Percentiles rank a stretch among this genome's conserved stretches.
Conservation (phyloP, 2,888 invertebrate genomes). For the Acleris laterana region DNA sequence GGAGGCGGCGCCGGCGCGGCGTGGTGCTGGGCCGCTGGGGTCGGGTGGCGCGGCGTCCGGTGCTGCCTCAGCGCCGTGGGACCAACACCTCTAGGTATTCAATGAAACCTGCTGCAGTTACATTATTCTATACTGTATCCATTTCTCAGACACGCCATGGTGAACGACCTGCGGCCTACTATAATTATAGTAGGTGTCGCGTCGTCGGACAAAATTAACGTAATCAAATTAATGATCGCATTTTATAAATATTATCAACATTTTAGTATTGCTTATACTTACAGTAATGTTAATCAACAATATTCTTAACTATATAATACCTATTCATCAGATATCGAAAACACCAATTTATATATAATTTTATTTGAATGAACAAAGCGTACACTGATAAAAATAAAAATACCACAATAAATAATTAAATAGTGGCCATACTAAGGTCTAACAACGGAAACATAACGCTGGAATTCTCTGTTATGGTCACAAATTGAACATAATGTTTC, state of each 20-base stretch:
- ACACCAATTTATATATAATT: too few relatives aligned
- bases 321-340: too few relatives aligned
- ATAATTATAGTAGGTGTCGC: background rate
- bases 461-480: too few relatives aligned
- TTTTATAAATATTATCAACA: background rate
- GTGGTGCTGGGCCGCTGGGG: slow-evolving; percentile 9
- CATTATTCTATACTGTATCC: slow-evolving; percentile 20
- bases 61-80: slow-evolving; percentile 32
- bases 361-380: too few relatives aligned
- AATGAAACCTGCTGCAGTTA: slow-evolving; percentile 28
- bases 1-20: slow-evolving; percentile 8
- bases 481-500: too few relatives aligned
- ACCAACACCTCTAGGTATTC: slow-evolving; percentile 14
- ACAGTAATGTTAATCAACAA: background rate
- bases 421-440: too few relatives aligned
- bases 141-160: slow-evolving; percentile 19
- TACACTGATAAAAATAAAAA: too few relatives aligned
- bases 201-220: background rate
- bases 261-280: background rate
- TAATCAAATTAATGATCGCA: background rate
- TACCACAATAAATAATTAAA: too few relatives aligned
- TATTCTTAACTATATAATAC: too few relatives aligned
- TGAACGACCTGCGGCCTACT: slow-evolving; percentile 30
- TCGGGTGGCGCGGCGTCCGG: slow-evolving; percentile 26
- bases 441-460: too few relatives aligned